These are phyloP conservation scores for Phycodurus eques DNA, from an alignment of 2,113 vertebrate species.

Conservation along the genomic window DNA sequence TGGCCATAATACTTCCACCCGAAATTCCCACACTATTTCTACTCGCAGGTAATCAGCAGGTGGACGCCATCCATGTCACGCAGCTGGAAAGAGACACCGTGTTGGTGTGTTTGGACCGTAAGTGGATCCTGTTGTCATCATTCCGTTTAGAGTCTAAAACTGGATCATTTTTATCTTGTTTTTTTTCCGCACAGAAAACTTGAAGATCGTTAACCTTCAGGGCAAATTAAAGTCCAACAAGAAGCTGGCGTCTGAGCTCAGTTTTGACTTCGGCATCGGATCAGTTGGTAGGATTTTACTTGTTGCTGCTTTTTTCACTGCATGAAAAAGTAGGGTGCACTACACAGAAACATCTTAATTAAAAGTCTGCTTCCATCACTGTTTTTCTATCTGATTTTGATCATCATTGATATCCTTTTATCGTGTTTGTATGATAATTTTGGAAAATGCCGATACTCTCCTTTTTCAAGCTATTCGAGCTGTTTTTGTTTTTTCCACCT, in stretches of 20 bases:
- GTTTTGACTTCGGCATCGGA: constrained; percentile 95
- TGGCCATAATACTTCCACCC: too few relatives aligned
- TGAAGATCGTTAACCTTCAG: constrained; percentile 98
- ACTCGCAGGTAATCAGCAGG: constrained; percentile 80
- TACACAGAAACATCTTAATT: too few relatives aligned
- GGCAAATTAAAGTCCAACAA: constrained; percentile 95
- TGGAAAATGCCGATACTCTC: too few relatives aligned
- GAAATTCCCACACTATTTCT: not conserved
- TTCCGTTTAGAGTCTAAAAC: not conserved
- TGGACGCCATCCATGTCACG: constrained; percentile 94
- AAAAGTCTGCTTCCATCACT: too few relatives aligned
- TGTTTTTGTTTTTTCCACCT: too few relatives aligned
- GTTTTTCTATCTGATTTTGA: too few relatives aligned
- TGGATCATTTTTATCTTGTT: not conserved
- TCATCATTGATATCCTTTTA: too few relatives aligned
- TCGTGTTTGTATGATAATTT: too few relatives aligned
- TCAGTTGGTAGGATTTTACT: constrained; percentile 84
- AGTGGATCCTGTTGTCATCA: constrained; percentile 60
- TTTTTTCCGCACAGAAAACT: constrained; percentile 77
- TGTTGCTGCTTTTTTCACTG: not conserved
- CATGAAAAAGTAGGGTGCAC: too few relatives aligned
- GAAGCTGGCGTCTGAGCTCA: constrained; percentile 95
- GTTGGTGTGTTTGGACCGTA: constrained; percentile 95
- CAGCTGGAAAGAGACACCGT: constrained; percentile 98
- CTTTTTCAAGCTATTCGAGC: too few relatives aligned